Evolutionary conservation across 2,888 invertebrate species (phyloP).

Genomic region (Melitaea athalia): DNA sequence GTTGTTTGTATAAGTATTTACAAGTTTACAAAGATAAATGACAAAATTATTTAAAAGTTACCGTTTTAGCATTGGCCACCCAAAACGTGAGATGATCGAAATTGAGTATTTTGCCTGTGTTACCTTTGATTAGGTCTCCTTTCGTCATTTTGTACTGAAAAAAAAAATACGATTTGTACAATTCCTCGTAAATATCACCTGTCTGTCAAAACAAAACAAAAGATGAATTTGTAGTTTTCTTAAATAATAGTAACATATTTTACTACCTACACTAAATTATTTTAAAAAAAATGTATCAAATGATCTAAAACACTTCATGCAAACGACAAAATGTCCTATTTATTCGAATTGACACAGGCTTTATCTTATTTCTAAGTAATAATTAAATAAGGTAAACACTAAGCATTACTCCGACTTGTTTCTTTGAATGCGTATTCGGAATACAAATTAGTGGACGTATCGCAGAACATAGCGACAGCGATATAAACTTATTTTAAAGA

Average conservation of each 20-base stretch:
- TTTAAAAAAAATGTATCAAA: no score
- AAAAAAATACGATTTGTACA: slow-evolving; percentile 7
- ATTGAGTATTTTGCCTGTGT: slow-evolving; percentile 61
- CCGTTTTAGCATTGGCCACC: slow-evolving; percentile 74
- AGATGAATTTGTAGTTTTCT: no score
- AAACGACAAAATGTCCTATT: slow-evolving; percentile 13
- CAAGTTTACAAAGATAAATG: no score
- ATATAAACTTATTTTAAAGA: neutral
- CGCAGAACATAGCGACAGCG: neutral
- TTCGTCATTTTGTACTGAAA: slow-evolving; percentile 60
- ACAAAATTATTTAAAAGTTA: slow-evolving; percentile 42
- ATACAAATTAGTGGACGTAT: slow-evolving; percentile 24
- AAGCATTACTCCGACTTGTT: slow-evolving; percentile 21
- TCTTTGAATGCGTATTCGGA: slow-evolving; percentile 6
- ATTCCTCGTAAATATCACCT: no score
- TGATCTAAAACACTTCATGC: neutral
- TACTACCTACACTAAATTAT: no score
- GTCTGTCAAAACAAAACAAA: no score
- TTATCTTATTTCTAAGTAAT: slow-evolving; percentile 23
- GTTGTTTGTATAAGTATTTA: no score
- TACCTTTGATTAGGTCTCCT: slow-evolving; percentile 29
- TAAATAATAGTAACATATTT: no score
- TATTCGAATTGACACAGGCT: slow-evolving; percentile 9
- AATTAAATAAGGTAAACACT: slow-evolving; percentile 22
- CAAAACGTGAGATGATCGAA: slow-evolving; percentile 74